Base-by-base conservation (phyloP, 1,140 invertebrate species). In the Cherax destructor region DNA sequence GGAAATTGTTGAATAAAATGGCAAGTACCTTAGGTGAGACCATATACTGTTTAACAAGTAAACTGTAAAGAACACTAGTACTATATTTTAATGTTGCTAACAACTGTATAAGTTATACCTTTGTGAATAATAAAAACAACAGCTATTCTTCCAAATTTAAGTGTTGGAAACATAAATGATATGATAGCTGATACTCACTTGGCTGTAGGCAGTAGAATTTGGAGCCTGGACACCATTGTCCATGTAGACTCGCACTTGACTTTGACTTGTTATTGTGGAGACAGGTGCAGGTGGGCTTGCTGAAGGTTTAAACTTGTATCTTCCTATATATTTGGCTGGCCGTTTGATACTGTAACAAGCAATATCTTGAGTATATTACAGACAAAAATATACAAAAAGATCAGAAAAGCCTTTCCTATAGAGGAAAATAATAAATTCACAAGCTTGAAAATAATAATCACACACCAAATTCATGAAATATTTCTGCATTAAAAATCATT, bases 211-310 rank as follows among this genome's bases (percentile, higher is more conserved):
- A 95, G 97, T 97, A 94, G 97, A 97, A 96, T 97, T 97, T 95
- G 96, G 95, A 6, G 92, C 80, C 21, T 87, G 97, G 96, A 98
- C 98, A 95, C 97, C 97, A 95, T 98, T 98, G 95, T 98, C 98
- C 96, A 98, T 98, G 96, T 98, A 99, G 94, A 98, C 98, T 96
- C 98, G 99, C 95, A 99, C 97, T 96, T 98, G 97, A 95, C 97
- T 97, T 94, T 97, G 92, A 80, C 91, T 93, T 59, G 92, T 86
- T 50, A 93, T 95, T 86, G 94, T 94, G 92, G 94, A 95, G 91
- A 94, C 95, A 91, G 94, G 94, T 21, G 94, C 94, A 79, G 94
- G 93, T 49, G 94, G 92, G 61, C 79, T 88, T 30, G 50, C n/a
- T n/a, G 85, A 83, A 10, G 85, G 85, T 21, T 83, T 87, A 41